phyloP scores from a whole-genome alignment of 2,888 invertebrate genomes.

The Pheosia gnoma region DNA sequence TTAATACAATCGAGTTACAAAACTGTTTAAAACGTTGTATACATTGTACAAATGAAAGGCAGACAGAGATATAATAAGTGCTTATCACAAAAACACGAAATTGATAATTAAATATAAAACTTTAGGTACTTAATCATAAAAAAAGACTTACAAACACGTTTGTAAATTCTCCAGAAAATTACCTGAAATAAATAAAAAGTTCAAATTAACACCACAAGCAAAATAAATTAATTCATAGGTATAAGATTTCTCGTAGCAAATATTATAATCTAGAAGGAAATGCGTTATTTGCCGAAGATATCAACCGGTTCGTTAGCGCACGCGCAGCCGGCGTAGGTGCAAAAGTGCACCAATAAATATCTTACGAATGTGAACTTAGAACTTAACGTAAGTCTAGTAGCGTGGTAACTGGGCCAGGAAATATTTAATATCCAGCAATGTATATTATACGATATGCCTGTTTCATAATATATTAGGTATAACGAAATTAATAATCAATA shows the following conservation, averaged over 20 bases:
- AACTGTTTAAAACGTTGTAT: no score
- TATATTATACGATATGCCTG: neutral
- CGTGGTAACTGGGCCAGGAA: constrained; percentile 51
- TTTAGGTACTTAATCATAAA: neutral
- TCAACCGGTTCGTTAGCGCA: constrained; percentile 55
- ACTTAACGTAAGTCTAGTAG: constrained; percentile 42
- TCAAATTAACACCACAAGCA: neutral
- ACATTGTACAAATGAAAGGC: no score
- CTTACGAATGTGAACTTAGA: constrained; percentile 47
- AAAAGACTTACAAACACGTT: neutral
- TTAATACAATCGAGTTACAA: no score
- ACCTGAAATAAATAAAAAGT: neutral
- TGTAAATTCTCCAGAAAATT: neutral
- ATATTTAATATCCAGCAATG: neutral
- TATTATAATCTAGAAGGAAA: constrained; percentile 3
- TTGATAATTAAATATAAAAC: no score
- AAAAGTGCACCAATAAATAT: constrained; percentile 58
- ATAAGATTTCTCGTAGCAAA: constrained; percentile 8
- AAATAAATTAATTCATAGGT: neutral
- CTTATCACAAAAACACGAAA: no score
- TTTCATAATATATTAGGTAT: neutral
- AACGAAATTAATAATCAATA: no score
- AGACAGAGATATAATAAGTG: no score
- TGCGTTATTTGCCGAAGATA: constrained; percentile 41
- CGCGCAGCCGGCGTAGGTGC: constrained; percentile 35